Evolutionary conservation across 2,113 vertebrate species (phyloP).

Genomic region (Chionis minor): DNA sequence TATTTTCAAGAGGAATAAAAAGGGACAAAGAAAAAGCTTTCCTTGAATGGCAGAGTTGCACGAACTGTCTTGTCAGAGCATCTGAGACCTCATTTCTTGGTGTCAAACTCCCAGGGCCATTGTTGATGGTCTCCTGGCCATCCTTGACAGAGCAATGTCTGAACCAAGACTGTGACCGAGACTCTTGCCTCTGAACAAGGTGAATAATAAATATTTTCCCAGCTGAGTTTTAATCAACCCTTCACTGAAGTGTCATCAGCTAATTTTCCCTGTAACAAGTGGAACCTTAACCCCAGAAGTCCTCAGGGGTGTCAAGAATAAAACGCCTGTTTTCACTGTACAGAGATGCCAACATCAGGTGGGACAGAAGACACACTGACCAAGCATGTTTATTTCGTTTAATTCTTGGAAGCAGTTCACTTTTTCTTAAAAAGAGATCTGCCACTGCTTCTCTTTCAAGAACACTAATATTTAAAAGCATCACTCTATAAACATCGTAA

Average conservation of each 20-base stretch:
- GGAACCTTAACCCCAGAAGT: background rate
- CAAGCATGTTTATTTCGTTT: background rate
- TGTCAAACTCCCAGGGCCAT: background rate
- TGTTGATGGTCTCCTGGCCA: background rate
- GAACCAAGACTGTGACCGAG: background rate
- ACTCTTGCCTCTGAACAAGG: background rate
- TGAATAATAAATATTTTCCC: background rate
- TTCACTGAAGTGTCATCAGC: background rate
- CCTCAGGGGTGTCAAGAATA: background rate
- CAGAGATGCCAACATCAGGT: background rate
- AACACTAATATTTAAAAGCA: background rate
- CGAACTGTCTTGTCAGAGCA: background rate
- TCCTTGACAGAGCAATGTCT: background rate
- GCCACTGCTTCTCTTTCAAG: background rate
- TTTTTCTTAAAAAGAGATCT: background rate
- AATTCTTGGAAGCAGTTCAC: background rate
- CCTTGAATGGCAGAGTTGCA: background rate
- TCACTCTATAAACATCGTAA: background rate
- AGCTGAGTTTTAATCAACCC: background rate
- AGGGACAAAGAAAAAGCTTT: background rate
- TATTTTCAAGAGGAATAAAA: background rate
- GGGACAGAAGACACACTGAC: background rate
- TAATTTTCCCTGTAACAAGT: background rate
- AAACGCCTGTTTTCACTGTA: background rate
- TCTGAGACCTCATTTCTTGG: background rate